These are phyloP conservation scores for Andrena fulva DNA, from an alignment of 2,888 invertebrate genomes.

Conservation along the genomic window DNA sequence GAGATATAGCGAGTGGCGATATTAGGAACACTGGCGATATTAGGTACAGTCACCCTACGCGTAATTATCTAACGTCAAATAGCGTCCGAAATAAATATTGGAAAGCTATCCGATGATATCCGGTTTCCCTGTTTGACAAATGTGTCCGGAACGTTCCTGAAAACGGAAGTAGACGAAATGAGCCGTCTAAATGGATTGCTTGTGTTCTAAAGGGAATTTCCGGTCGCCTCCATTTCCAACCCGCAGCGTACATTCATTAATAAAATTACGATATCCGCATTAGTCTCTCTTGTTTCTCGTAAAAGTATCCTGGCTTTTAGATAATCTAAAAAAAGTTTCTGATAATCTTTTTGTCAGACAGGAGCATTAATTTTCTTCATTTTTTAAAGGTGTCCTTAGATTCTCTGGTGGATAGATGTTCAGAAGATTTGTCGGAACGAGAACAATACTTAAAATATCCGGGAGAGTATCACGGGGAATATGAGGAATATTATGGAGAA, in stretches of 20 bases:
- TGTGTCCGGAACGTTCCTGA: conserved; percentile 20
- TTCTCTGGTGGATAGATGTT: conserved; percentile 72
- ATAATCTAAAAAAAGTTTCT: neutral
- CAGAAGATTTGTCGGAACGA: conserved; percentile 61
- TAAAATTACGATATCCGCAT: conserved; percentile 75
- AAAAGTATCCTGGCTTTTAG: neutral
- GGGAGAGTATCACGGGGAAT: conserved; percentile 63
- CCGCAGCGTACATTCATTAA: conserved; percentile 59
- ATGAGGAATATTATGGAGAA: conserved; percentile 43
- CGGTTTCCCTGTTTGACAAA: conserved; percentile 27
- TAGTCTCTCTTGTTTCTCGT: conserved; percentile 25
- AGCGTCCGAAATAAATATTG: conserved; percentile 38
- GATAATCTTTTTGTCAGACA: neutral
- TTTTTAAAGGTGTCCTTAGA: conserved; percentile 66
- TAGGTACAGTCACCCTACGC: no score
- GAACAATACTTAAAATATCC: conserved; percentile 68
- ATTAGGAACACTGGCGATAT: no score
- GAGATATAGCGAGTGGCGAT: no score
- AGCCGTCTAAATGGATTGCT: conserved; percentile 61
- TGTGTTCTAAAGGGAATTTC: conserved; percentile 63
- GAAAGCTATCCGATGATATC: conserved; percentile 43
- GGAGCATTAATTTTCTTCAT: neutral
- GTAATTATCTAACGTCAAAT: neutral
- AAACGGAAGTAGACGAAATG: conserved; percentile 49
- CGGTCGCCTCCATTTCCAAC: conserved; percentile 64